These are phyloP conservation scores for Drosophila ficusphila DNA, from an alignment of 1,140 invertebrate genomes.

Conservation along the genomic window DNA sequence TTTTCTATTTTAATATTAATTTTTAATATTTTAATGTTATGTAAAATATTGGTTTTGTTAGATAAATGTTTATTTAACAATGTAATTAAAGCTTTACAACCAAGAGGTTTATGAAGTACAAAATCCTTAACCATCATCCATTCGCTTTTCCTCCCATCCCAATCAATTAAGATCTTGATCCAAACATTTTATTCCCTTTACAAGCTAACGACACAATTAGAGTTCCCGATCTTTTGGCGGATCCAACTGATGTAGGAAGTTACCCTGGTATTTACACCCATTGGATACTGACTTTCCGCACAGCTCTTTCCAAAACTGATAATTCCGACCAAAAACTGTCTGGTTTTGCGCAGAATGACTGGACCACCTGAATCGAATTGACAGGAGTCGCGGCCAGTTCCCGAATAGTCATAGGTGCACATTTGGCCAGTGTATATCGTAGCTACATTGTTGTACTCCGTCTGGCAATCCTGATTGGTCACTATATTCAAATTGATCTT, in stretches of 20 bases:
- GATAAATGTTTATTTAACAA: too few relatives aligned
- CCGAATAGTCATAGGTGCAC: slow-evolving; percentile 74
- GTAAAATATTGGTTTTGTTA: too few relatives aligned
- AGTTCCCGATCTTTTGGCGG: slow-evolving; percentile 45
- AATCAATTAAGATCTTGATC: background rate
- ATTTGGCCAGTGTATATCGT: slow-evolving; percentile 54
- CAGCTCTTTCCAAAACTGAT: slow-evolving; percentile 88
- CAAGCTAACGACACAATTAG: slow-evolving; percentile 58
- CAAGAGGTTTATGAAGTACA: too few relatives aligned
- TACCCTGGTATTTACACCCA: slow-evolving; percentile 89
- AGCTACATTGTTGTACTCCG: slow-evolving; percentile 35
- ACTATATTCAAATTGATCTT: slow-evolving; percentile 69
- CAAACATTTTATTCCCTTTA: slow-evolving; percentile 2
- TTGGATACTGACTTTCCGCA: slow-evolving; percentile 81
- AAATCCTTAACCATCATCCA: too few relatives aligned
- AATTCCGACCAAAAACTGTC: slow-evolving; percentile 85
- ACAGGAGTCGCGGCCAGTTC: slow-evolving; percentile 65
- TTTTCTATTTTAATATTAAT: too few relatives aligned
- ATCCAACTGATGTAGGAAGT: slow-evolving; percentile 89
- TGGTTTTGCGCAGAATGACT: slow-evolving; percentile 38
- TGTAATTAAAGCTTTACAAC: too few relatives aligned
- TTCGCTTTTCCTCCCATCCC: too few relatives aligned
- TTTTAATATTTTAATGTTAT: too few relatives aligned
- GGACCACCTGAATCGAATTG: slow-evolving; percentile 82
- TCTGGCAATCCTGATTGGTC: slow-evolving; percentile 59